These are phyloP conservation scores for Neolamprologus variostigma DNA, from an alignment of 2,113 vertebrate genomes.

Conservation along the genomic window DNA sequence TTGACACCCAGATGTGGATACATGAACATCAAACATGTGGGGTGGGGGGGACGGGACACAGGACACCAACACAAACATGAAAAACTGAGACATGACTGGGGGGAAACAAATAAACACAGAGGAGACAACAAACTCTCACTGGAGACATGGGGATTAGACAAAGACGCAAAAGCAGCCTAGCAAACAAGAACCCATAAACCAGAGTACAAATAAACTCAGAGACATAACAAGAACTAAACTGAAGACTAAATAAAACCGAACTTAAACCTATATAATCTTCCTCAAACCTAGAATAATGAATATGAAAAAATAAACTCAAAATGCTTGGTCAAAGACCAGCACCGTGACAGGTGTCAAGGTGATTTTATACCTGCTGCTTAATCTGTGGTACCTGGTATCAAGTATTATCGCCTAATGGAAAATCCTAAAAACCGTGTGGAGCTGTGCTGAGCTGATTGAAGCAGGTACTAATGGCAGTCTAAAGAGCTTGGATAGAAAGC, in stretches of 20 bases:
- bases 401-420: accelerated
- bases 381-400: not conserved
- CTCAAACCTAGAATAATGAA: not conserved
- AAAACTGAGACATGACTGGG: not conserved
- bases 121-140: not conserved
- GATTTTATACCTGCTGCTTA: not conserved
- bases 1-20: not conserved
- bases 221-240: not conserved
- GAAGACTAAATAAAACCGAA: accelerated
- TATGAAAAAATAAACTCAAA: not conserved
- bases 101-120: not conserved
- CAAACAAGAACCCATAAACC: accelerated
- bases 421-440: not conserved
- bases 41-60: not conserved
- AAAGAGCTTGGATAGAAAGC: not conserved
- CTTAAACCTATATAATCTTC: not conserved
- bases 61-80: not conserved
- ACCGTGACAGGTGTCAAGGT: accelerated
- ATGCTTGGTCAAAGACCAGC: not conserved
- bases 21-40: accelerated
- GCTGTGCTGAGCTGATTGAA: not conserved
- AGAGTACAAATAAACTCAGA: not conserved
- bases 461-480: accelerated
- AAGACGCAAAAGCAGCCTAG: not conserved
- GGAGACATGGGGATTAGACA: not conserved